Percentiles rank a stretch among this genome's conserved stretches.
phyloP scores from a whole-genome alignment of 2,113 vertebrate species.

The Pitta sordida region DNA sequence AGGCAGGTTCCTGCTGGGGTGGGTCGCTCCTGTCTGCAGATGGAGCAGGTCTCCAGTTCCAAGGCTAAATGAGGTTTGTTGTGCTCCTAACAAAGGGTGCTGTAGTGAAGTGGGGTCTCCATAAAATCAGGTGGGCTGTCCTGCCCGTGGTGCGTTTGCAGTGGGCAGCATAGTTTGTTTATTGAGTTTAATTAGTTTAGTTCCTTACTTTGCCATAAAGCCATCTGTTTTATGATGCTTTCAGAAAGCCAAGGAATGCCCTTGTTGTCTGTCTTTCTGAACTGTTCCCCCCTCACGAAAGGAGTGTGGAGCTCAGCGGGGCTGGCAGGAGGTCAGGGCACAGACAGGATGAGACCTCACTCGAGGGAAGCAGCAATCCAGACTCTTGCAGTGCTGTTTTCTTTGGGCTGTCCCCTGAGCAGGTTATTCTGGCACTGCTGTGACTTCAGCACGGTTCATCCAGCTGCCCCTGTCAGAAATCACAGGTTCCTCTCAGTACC shows the following conservation, averaged over 20 bases:
- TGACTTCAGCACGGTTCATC: background rate
- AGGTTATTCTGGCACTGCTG: background rate
- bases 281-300: too few species aligned
- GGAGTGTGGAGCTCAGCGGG: background rate
- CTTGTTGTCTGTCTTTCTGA: background rate
- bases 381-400: background rate
- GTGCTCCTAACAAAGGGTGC: background rate
- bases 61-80: background rate
- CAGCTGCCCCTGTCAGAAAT: background rate
- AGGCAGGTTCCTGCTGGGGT: too few species aligned
- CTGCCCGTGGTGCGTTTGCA: background rate
- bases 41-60: too few species aligned
- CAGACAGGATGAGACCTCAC: background rate
- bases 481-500: background rate
- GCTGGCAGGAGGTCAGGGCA: background rate
- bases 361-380: background rate
- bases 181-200: background rate
- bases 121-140: background rate
- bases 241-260: background rate
- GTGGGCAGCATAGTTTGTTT: background rate
- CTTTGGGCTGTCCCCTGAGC: background rate
- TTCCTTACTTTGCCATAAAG: background rate
- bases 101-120: background rate
- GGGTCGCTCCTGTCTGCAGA: fast-evolving
- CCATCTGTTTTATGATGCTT: background rate